Conservation (phyloP, 2,113 vertebrate species). For the Dromiciops gliroides region DNA sequence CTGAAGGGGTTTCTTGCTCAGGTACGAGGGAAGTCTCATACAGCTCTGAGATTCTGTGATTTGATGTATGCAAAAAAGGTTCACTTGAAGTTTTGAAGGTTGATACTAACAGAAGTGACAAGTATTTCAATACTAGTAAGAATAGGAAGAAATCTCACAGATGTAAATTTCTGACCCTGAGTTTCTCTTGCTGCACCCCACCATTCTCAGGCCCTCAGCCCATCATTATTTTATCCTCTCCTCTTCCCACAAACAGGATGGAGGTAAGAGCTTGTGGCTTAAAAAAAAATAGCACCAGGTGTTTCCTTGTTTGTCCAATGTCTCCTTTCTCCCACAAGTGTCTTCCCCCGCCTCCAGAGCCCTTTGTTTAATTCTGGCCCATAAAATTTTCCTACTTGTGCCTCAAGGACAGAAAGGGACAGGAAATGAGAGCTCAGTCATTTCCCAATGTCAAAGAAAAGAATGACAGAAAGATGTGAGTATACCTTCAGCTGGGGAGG, state of each 20-base stretch:
- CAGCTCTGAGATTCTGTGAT: neutral
- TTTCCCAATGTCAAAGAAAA: neutral
- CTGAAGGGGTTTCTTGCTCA: neutral
- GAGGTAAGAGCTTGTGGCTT: neutral
- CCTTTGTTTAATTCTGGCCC: neutral
- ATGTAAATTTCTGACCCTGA: neutral
- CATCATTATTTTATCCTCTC: neutral
- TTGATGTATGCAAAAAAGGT: neutral
- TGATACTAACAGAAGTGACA: neutral
- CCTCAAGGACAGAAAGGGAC: neutral
- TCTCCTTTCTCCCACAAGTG: neutral
- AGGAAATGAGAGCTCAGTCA: neutral
- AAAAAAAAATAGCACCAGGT: neutral
- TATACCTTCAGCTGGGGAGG: neutral
- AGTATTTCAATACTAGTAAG: neutral
- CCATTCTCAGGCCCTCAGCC: neutral
- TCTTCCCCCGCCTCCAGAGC: neutral
- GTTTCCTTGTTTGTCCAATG: neutral
- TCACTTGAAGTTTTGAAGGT: neutral
- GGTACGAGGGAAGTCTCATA: neutral
- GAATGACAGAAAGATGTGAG: neutral
- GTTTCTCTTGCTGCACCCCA: neutral
- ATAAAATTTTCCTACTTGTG: neutral
- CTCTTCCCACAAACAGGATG: neutral
- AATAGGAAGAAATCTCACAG: neutral